A percentile compares a stretch with the other conserved stretches of the same genome.
These are phyloP conservation scores for Cochlearius cochlearius DNA, from an alignment of 2,113 vertebrate species.

Conservation along the genomic window DNA sequence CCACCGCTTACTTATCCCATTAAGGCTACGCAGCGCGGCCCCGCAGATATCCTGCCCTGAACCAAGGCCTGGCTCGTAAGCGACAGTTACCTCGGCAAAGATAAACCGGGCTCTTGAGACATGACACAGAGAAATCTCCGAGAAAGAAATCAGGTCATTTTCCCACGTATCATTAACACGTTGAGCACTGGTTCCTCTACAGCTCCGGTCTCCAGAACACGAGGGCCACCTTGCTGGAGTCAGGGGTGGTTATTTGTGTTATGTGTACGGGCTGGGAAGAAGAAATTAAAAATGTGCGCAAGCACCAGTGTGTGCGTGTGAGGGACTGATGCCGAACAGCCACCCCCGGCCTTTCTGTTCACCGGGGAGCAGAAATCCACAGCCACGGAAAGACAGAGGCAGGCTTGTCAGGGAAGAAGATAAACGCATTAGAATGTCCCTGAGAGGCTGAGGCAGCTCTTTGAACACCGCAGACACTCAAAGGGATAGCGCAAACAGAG, in stretches of 20 bases:
- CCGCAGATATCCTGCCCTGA: not conserved
- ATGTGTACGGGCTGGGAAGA: accelerated
- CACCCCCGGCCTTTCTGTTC: not conserved
- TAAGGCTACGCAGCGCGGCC: not conserved
- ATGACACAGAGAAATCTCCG: not conserved
- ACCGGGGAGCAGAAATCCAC: not conserved
- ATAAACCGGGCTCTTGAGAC: conserved; percentile 13
- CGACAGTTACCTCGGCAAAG: not conserved
- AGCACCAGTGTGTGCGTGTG: not conserved
- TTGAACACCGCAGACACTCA: not conserved
- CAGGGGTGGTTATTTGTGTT: not conserved
- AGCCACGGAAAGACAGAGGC: not conserved
- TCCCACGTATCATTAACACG: not conserved
- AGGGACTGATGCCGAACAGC: not conserved
- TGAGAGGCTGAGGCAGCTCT: not conserved
- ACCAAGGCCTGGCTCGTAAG: not conserved
- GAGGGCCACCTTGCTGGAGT: not conserved
- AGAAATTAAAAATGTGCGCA: not conserved
- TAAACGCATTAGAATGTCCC: not conserved
- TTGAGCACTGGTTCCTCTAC: not conserved
- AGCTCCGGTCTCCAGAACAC: accelerated
- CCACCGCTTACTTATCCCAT: conserved; percentile 5
- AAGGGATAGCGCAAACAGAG: not conserved
- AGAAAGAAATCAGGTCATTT: not conserved
- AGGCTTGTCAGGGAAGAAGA: not conserved